Percentiles rank a stretch among this genome's conserved stretches.
Conservation (phyloP, 92 coral and sea anemone species). For the Epizoanthus stellaris region DNA sequence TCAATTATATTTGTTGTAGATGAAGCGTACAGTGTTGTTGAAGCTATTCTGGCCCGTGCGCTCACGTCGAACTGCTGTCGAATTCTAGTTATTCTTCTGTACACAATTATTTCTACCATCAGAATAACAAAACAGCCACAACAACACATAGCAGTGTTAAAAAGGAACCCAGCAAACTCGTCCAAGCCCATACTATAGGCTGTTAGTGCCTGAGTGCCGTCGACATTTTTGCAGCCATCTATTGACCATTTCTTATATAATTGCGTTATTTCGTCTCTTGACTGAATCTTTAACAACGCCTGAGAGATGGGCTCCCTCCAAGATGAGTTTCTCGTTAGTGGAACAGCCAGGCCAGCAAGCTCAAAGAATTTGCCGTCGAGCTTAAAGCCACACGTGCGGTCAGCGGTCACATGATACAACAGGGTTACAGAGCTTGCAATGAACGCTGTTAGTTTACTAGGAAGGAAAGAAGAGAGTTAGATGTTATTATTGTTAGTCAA, state of each 20-base stretch:
- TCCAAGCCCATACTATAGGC: constrained; percentile 77
- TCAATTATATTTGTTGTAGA: constrained; percentile 20
- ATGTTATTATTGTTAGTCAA: background rate
- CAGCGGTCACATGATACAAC: constrained; percentile 58
- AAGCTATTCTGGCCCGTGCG: background rate
- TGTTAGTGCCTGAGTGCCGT: constrained; percentile 52
- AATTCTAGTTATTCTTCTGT: constrained; percentile 61
- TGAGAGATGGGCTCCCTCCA: constrained; percentile 78
- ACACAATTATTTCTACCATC: constrained; percentile 65
- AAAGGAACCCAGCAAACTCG: constrained; percentile 84
- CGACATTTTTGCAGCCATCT: constrained; percentile 50
- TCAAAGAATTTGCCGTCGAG: constrained; percentile 76
- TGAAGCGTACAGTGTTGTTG: background rate
- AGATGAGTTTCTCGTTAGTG: constrained; percentile 73
- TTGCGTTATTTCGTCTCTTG: constrained; percentile 56
- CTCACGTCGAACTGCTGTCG: constrained; percentile 53
- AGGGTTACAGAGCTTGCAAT: constrained; percentile 69
- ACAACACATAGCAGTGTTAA: constrained; percentile 77
- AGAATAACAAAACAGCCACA: constrained; percentile 76
- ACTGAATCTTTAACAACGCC: constrained; percentile 66
- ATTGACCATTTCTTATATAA: constrained; percentile 73
- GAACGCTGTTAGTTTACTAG: constrained; percentile 76
- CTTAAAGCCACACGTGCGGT: constrained; percentile 73
- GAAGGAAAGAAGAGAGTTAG: background rate
- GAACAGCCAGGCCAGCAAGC: constrained; percentile 82